Evolutionary conservation across 2,888 invertebrate species (phyloP).

Genomic region (Drosophila affinis): DNA sequence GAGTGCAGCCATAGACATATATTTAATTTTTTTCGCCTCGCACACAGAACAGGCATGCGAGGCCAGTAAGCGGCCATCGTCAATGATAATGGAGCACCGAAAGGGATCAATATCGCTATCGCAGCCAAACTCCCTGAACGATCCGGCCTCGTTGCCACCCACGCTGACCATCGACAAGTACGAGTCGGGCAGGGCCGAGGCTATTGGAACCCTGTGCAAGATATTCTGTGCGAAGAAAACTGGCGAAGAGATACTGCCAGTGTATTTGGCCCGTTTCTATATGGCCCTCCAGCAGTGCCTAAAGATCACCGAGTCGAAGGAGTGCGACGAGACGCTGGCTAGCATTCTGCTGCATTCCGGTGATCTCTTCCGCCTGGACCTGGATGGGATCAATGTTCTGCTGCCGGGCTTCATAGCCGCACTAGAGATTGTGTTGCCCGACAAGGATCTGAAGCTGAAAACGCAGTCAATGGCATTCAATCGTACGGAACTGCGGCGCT

Average conservation of each 20-base stretch:
- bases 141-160: slow-evolving; percentile 88
- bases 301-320: slow-evolving; percentile 87
- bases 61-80: slow-evolving; percentile 87
- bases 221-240: slow-evolving; percentile 98
- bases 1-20: too few species aligned
- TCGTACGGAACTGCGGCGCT: slow-evolving; percentile 92
- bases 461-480: slow-evolving; percentile 86
- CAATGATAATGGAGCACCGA: slow-evolving; percentile 87
- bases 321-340: slow-evolving; percentile 91
- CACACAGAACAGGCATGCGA: slow-evolving; percentile 83
- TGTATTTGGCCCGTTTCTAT: slow-evolving; percentile 96
- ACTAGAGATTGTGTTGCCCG: slow-evolving; percentile 94
- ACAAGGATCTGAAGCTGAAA: slow-evolving; percentile 91
- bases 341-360: slow-evolving; percentile 94
- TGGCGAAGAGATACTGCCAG: slow-evolving; percentile 92
- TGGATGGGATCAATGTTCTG: slow-evolving; percentile 96
- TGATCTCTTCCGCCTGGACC: slow-evolving; percentile 94
- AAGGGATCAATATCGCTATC: slow-evolving; percentile 86
- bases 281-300: slow-evolving; percentile 95
- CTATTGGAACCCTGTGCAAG: slow-evolving; percentile 96
- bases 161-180: slow-evolving; percentile 90
- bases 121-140: slow-evolving; percentile 87
- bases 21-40: neutral
- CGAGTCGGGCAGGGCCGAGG: slow-evolving; percentile 95
- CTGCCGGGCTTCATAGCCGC: slow-evolving; percentile 95